Evolutionary conservation across 2,113 vertebrate genomes (phyloP).

Genomic region (Ctenomys sociabilis): DNA sequence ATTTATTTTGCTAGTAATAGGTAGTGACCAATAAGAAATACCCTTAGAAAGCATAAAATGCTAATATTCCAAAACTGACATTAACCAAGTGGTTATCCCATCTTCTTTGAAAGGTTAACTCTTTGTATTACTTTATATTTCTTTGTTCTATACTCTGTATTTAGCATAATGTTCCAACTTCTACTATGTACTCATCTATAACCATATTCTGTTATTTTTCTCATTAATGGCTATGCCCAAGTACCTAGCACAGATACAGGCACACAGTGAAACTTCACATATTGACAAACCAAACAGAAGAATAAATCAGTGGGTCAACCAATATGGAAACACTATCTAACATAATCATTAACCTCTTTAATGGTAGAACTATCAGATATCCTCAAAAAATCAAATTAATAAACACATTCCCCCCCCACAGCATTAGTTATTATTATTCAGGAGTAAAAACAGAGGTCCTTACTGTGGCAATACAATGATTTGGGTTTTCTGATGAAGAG

Average conservation of each 20-base stretch:
- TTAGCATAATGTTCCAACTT: neutral
- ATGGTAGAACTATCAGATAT: neutral
- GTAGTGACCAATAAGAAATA: constrained; percentile 13
- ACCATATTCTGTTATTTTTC: neutral
- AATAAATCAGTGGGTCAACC: neutral
- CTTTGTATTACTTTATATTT: neutral
- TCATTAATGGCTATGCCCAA: neutral
- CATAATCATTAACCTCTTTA: neutral
- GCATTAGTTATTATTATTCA: neutral
- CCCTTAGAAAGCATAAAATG: constrained; percentile 40
- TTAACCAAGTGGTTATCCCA: neutral
- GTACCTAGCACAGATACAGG: neutral
- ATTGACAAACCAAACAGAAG: neutral
- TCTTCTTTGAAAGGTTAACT: neutral
- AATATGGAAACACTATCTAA: neutral
- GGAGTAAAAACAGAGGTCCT: neutral
- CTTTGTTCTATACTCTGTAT: neutral
- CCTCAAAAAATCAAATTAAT: neutral
- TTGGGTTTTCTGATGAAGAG: neutral
- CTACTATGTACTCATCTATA: neutral
- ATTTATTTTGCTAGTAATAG: constrained; percentile 55
- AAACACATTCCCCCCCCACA: neutral
- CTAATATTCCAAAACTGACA: constrained; percentile 7
- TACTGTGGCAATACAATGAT: neutral
- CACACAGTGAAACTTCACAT: neutral